Percentiles rank a stretch among this genome's conserved stretches.
Evolutionary conservation across 2,888 invertebrate genomes (phyloP).

Genomic region (Andrena praecox): DNA sequence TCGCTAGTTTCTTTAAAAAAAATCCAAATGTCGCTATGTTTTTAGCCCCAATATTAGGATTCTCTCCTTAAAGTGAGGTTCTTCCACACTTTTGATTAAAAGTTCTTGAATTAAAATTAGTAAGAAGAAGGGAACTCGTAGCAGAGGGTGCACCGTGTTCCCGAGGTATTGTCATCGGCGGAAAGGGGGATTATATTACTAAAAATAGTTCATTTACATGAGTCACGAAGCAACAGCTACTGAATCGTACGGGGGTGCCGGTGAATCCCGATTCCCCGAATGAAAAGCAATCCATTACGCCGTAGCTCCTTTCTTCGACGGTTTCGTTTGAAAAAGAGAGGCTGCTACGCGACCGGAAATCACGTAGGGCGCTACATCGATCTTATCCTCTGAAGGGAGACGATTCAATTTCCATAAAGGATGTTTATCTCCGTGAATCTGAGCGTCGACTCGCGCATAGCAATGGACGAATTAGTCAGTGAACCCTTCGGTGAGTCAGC

Average conservation of each 20-base stretch:
- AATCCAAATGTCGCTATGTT: too few relatives aligned
- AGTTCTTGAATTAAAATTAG: not conserved
- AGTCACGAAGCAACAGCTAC: slow-evolving; percentile 24
- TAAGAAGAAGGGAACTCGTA: not conserved
- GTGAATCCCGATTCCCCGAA: slow-evolving; percentile 23
- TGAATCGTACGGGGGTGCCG: not conserved
- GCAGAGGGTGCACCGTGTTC: not conserved
- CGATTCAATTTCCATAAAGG: slow-evolving; percentile 66
- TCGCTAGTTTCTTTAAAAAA: too few relatives aligned
- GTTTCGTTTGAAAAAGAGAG: slow-evolving; percentile 36
- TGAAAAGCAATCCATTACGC: slow-evolving; percentile 51
- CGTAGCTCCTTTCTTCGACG: slow-evolving; percentile 8
- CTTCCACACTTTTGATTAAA: not conserved
- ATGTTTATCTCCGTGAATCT: slow-evolving; percentile 59
- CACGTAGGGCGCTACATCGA: slow-evolving; percentile 51
- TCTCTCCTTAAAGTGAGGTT: too few relatives aligned
- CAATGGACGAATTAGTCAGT: slow-evolving; percentile 48
- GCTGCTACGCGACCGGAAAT: slow-evolving; percentile 39
- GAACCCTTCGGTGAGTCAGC: slow-evolving; percentile 6
- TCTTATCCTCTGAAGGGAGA: slow-evolving; percentile 54
- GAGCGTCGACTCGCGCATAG: slow-evolving; percentile 27
- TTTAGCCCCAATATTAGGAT: too few relatives aligned
- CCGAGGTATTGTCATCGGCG: not conserved
- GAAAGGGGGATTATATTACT: not conserved
- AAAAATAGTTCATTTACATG: slow-evolving; percentile 10